These are phyloP conservation scores for Embiotoca jacksoni DNA, from an alignment of 2,113 vertebrate genomes.

Conservation along the genomic window DNA sequence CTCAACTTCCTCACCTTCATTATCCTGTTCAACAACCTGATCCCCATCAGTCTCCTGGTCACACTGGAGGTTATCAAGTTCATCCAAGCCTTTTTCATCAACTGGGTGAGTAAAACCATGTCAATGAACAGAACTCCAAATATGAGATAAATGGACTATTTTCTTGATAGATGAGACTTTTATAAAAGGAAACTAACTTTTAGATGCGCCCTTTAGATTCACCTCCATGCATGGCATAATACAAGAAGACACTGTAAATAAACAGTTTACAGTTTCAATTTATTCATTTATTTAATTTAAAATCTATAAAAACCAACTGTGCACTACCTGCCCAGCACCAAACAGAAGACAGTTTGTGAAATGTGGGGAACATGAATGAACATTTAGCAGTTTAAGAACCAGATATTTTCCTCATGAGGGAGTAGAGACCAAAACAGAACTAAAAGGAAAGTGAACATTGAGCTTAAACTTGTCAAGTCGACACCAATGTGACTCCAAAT, in stretches of 20 bases:
- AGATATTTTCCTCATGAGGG: too few relatives aligned
- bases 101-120: slow-evolving; percentile 90
- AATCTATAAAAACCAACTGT: background rate
- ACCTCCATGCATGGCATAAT: too few relatives aligned
- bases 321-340: background rate
- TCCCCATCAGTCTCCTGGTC: slow-evolving; percentile 98
- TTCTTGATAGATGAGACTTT: background rate
- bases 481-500: background rate
- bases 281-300: background rate
- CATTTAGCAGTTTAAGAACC: background rate
- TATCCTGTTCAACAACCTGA: slow-evolving; percentile 99
- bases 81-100: slow-evolving; percentile 98
- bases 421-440: too few relatives aligned
- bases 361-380: background rate
- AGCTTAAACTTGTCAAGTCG: too few relatives aligned
- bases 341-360: background rate
- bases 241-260: too few relatives aligned
- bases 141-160: background rate
- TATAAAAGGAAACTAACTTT: background rate
- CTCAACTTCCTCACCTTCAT: slow-evolving; percentile 99
- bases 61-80: slow-evolving; percentile 99
- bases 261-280: too few relatives aligned
- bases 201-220: background rate
- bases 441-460: too few relatives aligned
- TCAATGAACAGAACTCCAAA: background rate